phyloP scores from a whole-genome alignment of 2,888 invertebrate genomes.

The Nomada ruficornis region DNA sequence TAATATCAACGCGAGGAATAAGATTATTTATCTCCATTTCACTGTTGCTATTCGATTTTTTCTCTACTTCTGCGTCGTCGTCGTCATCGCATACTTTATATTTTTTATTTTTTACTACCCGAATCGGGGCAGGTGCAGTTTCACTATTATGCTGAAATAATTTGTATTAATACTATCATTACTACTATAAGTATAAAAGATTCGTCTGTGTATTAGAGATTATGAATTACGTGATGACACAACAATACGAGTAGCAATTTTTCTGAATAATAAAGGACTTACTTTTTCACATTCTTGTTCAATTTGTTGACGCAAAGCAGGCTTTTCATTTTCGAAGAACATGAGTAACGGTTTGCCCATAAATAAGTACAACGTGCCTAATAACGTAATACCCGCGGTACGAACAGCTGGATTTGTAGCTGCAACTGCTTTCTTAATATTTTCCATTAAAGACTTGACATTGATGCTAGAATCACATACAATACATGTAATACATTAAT shows the following conservation, averaged over 20 bases:
- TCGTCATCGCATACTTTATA: conserved; percentile 78
- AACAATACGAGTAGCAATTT: no score
- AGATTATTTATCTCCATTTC: conserved; percentile 87
- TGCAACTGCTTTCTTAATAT: conserved; percentile 92
- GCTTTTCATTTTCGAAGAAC: conserved; percentile 95
- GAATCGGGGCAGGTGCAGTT: conserved; percentile 72
- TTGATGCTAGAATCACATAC: conserved; percentile 85
- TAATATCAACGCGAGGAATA: conserved; percentile 92
- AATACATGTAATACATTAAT: conserved; percentile 35
- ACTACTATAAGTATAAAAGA: background rate
- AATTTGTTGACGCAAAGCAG: conserved; percentile 92
- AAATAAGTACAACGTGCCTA: conserved; percentile 92
- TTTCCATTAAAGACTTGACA: conserved; percentile 90
- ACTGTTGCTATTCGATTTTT: conserved; percentile 84
- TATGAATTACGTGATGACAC: no score
- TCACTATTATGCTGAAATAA: conserved; percentile 73
- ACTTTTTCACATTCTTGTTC: conserved; percentile 94
- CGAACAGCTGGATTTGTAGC: conserved; percentile 95
- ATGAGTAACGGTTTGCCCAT: conserved; percentile 91
- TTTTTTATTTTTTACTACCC: conserved; percentile 73
- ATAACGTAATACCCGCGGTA: conserved; percentile 89
- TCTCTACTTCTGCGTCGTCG: conserved; percentile 84
- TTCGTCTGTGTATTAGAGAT: no score
- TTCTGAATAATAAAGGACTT: conserved; percentile 73
- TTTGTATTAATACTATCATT: background rate